Base-by-base conservation (phyloP, 2,113 vertebrate genomes). In the Pseudopipra pipra region DNA sequence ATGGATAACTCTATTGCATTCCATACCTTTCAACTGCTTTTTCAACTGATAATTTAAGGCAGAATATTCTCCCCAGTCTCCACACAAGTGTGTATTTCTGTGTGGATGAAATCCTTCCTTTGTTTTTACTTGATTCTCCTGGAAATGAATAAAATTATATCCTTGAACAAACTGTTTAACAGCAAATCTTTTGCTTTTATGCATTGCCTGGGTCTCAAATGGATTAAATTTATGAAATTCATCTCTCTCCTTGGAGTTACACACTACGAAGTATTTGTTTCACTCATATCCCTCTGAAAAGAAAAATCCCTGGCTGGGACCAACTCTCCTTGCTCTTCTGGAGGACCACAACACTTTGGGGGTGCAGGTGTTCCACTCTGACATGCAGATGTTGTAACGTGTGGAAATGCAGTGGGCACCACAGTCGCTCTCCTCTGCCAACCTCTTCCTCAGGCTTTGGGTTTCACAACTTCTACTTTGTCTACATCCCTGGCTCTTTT, bases 341-440 rank as follows among this genome's bases (percentile, higher is more conserved):
- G 1, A 67, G 35, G n/a, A 89, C 10, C 6, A 43, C 13, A 72
- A 55, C 12, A 14, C 3, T 62, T n/a, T 11, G 2, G 12, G 25
- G 31, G 12, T 56, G 18, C 14, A 41, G n/a, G 9, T 31, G 27
- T 15, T 46, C 15, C 1, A 3, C 6, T 71, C 61, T 85, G 41
- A 59, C 1, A 1, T 25, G 24, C 20, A 55, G 37, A 9, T 30
- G 28, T 15, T n/a, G 19, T 0, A 8, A 19, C 3, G 0, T 7
- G 35, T 20, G 27, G 17, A 14, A 49, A 6, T 8, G 22, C 12
- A 37, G 66, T 31, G 43, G n/a, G 6, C 28, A 49, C 15, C 30
- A 5, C 25, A 43, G 31, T 28, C 12, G 21, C 23, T 46, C 14
- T 70, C 13, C 2, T 8, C n/a, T 14, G 12, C 18, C 80, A 77